Evolutionary conservation across 2,113 vertebrate genomes (phyloP).

Genomic region (Perognathus longimembris): DNA sequence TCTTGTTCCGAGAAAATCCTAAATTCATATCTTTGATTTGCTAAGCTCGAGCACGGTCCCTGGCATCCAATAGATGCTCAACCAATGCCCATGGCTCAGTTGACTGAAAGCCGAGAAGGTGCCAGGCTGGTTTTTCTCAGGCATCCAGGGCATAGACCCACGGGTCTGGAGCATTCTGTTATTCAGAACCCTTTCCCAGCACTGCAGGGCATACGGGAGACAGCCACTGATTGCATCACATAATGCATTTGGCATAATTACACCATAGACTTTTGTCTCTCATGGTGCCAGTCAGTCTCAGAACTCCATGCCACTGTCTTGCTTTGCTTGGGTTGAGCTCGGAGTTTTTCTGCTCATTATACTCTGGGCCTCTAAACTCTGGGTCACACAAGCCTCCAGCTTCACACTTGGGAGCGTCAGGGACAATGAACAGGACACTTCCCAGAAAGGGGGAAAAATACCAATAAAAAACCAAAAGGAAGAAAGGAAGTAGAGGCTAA

Average conservation of each 20-base stretch:
- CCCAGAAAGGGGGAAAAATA: too few relatives aligned
- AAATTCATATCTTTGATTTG: neutral
- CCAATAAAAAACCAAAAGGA: too few relatives aligned
- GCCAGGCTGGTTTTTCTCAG: neutral
- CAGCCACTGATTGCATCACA: constrained; percentile 59
- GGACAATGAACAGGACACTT: neutral
- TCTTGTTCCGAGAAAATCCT: neutral
- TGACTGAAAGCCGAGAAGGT: neutral
- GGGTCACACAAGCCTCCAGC: neutral
- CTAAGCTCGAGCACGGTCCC: neutral
- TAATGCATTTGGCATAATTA: constrained; percentile 70
- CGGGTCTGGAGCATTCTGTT: neutral
- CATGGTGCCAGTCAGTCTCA: constrained; percentile 76
- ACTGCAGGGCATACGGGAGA: constrained; percentile 63
- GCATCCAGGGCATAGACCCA: neutral
- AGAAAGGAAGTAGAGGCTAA: neutral
- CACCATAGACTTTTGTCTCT: constrained; percentile 69
- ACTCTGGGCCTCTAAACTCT: constrained; percentile 10
- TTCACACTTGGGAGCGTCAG: neutral
- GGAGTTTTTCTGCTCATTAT: constrained; percentile 43
- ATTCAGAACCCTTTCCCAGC: neutral
- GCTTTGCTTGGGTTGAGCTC: constrained; percentile 1
- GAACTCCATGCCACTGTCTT: constrained; percentile 18
- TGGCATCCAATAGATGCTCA: neutral
- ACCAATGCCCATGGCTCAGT: neutral